Evolutionary conservation across 1,140 invertebrate genomes (phyloP).

Genomic region (Leptinotarsa undecemlineata): DNA sequence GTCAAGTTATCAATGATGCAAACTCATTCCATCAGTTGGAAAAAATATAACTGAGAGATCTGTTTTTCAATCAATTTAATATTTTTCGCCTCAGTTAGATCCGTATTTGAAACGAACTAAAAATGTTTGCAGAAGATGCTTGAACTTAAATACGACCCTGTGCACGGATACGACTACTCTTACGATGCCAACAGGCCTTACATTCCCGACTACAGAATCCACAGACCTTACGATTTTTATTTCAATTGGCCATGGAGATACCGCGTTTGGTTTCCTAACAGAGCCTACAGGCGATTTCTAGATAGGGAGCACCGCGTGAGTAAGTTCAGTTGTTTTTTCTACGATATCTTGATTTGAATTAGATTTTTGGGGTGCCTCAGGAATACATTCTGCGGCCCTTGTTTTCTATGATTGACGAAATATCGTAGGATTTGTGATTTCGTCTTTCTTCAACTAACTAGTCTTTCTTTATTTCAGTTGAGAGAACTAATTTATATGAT

Average conservation of each 20-base stretch:
- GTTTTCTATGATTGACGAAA: too few species aligned
- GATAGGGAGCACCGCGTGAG: conserved; percentile 37
- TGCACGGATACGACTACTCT: conserved; percentile 34
- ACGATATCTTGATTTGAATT: not conserved
- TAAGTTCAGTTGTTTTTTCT: conserved; percentile 25
- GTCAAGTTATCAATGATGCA: too few species aligned
- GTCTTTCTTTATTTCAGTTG: conserved; percentile 31
- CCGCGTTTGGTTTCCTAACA: conserved; percentile 38
- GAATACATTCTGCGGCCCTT: too few species aligned
- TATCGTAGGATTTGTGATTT: not conserved
- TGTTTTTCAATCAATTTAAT: too few species aligned
- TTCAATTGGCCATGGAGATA: conserved; percentile 42
- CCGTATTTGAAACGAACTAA: not conserved
- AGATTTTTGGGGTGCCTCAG: too few species aligned
- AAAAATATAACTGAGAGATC: too few species aligned
- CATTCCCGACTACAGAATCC: conserved; percentile 36
- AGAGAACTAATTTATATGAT: conserved; percentile 34
- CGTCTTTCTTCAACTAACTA: not conserved
- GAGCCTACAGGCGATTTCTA: conserved; percentile 35
- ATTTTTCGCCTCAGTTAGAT: not conserved
- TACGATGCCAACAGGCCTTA: conserved; percentile 30
- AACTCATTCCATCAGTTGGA: too few species aligned
- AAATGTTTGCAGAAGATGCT: conserved; percentile 34
- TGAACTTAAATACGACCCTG: conserved; percentile 41
- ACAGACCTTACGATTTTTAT: conserved; percentile 38